phyloP scores from a whole-genome alignment of 2,888 invertebrate species.

The Latrodectus elegans region DNA sequence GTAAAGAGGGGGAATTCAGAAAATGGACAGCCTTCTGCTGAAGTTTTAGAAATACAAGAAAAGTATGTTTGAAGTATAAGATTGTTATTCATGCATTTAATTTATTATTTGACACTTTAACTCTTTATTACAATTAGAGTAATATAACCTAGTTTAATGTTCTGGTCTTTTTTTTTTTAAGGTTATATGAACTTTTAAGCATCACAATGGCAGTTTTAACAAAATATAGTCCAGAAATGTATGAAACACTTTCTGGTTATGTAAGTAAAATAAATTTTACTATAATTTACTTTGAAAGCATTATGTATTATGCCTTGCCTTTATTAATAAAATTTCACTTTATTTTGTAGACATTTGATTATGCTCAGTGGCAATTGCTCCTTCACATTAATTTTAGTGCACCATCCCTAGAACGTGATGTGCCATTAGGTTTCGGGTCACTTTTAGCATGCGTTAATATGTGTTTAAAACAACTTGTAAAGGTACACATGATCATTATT shows the following conservation, averaged over 20 bases:
- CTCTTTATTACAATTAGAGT: too few species aligned
- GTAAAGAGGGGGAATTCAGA: constrained; percentile 74
- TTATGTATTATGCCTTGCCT: background rate
- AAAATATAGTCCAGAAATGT: constrained; percentile 75
- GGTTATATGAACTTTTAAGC: constrained; percentile 74
- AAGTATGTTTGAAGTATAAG: constrained; percentile 68
- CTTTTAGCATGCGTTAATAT: constrained; percentile 74
- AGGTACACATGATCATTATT: constrained; percentile 23
- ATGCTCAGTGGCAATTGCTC: constrained; percentile 74
- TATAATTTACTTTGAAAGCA: background rate
- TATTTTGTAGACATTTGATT: constrained; percentile 73
- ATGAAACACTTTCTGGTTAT: constrained; percentile 74
- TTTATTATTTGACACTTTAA: too few species aligned
- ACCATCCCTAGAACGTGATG: constrained; percentile 74
- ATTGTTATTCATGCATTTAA: too few species aligned
- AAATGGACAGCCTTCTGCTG: constrained; percentile 73
- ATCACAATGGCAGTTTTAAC: constrained; percentile 73
- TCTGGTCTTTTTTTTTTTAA: constrained; percentile 55
- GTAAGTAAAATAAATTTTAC: constrained; percentile 70
- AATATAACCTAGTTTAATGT: too few species aligned
- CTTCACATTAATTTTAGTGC: constrained; percentile 74
- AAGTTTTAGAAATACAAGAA: constrained; percentile 72
- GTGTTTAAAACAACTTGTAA: constrained; percentile 72
- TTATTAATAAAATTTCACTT: background rate
- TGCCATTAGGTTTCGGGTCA: constrained; percentile 75